A percentile compares a stretch with the other conserved stretches of the same genome.
These are phyloP conservation scores for Slavum lentiscoides DNA, from an alignment of 2,888 invertebrate species.

Conservation along the genomic window DNA sequence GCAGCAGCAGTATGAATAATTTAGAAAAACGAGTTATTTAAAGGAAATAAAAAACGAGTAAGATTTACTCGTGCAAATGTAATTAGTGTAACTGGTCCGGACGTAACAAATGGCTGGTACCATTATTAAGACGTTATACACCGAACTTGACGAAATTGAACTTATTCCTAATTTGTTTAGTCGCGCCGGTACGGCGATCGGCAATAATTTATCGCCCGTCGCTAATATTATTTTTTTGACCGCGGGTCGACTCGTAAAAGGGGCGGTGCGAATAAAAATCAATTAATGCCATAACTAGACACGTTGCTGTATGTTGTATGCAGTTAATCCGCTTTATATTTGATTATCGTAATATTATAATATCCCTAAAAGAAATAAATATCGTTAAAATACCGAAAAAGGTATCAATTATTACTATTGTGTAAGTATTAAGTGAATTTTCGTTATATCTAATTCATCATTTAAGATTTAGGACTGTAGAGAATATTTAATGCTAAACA, in stretches of 20 bases:
- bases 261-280: background rate
- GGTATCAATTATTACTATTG: too few relatives aligned
- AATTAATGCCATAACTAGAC: too few relatives aligned
- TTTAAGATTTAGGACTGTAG: too few relatives aligned
- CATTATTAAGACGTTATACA: background rate
- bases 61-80: background rate
- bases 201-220: background rate
- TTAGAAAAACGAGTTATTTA: background rate
- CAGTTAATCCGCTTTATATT: too few relatives aligned
- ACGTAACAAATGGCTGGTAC: background rate
- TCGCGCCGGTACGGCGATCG: too few relatives aligned
- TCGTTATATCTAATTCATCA: too few relatives aligned
- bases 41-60: background rate
- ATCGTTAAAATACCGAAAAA: too few relatives aligned
- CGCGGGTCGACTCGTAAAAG: background rate
- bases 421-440: too few relatives aligned
- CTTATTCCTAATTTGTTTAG: constrained; percentile 3
- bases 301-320: too few relatives aligned
- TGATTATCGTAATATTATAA: too few relatives aligned
- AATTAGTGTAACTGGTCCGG: background rate
- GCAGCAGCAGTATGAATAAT: background rate
- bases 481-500: too few relatives aligned
- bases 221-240: background rate
- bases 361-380: too few relatives aligned
- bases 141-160: constrained; percentile 9